Evolutionary conservation across 2,113 vertebrate genomes (phyloP).

Genomic region (Mesocricetus auratus): DNA sequence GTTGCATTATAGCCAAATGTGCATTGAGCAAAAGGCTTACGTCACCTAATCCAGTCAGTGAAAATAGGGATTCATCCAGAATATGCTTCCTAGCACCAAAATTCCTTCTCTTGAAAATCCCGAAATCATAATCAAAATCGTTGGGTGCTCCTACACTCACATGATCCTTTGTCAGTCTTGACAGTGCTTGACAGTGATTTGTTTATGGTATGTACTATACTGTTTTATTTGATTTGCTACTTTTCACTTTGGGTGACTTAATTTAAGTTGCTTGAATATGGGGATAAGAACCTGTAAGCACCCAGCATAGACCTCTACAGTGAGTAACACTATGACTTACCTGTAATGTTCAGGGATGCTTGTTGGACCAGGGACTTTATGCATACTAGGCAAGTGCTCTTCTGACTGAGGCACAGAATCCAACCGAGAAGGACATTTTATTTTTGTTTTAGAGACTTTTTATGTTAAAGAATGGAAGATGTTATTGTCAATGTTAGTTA

Average conservation of each 20-base stretch:
- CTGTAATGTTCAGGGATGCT: not conserved
- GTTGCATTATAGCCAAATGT: not conserved
- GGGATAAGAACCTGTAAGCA: too few relatives aligned
- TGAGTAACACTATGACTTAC: not conserved
- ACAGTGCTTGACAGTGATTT: not conserved
- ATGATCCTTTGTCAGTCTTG: too few relatives aligned
- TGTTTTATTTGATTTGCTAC: not conserved
- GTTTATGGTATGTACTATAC: not conserved
- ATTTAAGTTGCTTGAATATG: not conserved
- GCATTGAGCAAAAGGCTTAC: not conserved
- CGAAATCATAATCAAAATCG: not conserved
- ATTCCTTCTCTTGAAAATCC: not conserved
- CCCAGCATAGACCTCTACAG: not conserved
- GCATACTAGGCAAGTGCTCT: not conserved
- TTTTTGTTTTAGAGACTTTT: constrained; percentile 12
- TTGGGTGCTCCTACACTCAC: not conserved
- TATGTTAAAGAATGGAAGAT: constrained; percentile 33
- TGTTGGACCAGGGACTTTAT: too few relatives aligned
- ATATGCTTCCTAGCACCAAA: not conserved
- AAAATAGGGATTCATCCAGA: not conserved
- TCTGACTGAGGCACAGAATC: not conserved
- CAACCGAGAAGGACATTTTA: not conserved
- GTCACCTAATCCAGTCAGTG: too few relatives aligned
- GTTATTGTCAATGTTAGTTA: constrained; percentile 4
- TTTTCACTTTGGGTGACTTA: not conserved